Evolutionary conservation across 2,797 vertebrate genomes (phyloP).

Genomic region (Caiman crocodilus): DNA sequence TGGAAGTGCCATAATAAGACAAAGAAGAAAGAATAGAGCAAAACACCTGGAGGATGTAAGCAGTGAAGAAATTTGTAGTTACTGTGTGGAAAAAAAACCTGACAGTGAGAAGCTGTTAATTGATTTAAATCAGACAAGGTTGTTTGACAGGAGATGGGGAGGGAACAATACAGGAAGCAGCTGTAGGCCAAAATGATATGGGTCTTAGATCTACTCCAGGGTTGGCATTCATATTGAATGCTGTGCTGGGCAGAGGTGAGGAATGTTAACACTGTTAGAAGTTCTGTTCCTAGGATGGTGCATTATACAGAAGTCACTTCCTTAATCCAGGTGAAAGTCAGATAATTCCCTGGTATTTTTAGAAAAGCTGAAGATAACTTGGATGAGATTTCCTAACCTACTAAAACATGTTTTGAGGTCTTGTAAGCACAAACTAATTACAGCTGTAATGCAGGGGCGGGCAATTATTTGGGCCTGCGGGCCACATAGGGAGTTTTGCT

Average conservation of each 20-base stretch:
- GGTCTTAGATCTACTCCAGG: too few relatives aligned
- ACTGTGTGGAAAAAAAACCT: not conserved
- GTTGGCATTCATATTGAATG: not conserved
- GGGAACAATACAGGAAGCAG: not conserved
- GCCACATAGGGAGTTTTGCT: too few relatives aligned
- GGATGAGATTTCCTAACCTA: not conserved
- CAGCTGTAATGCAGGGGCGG: not conserved
- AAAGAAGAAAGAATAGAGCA: not conserved
- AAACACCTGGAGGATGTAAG: not conserved
- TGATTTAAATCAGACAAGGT: not conserved
- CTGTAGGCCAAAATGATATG: not conserved
- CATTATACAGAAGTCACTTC: not conserved
- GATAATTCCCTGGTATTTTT: not conserved
- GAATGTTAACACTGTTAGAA: not conserved
- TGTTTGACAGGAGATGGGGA: not conserved
- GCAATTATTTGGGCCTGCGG: too few relatives aligned
- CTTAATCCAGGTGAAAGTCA: accelerated
- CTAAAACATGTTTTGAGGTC: not conserved
- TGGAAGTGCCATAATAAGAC: not conserved
- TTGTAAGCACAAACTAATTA: not conserved
- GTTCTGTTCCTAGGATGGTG: not conserved
- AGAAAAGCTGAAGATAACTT: not conserved
- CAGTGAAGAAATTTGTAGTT: not conserved
- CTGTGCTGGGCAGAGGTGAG: not conserved
- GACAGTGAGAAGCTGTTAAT: not conserved